These are phyloP conservation scores for Trididemnum miniatum DNA, from an alignment of 23 tunicate genomes.

Conservation along the genomic window DNA sequence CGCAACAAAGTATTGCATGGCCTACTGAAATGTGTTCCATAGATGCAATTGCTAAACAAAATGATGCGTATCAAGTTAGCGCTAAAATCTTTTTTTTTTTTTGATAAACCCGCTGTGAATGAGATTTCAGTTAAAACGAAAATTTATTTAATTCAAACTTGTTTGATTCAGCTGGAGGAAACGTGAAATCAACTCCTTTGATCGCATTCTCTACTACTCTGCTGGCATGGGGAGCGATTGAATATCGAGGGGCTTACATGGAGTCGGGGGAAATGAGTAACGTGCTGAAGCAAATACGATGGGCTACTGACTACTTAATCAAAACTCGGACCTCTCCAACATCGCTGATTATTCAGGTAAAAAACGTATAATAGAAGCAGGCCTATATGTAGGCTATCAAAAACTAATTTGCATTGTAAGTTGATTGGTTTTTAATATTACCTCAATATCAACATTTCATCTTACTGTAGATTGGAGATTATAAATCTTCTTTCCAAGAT, in stretches of 20 bases:
- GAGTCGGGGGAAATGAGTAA: slow-evolving; percentile 47
- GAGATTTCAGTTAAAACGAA: background rate
- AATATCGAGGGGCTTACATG: slow-evolving; percentile 63
- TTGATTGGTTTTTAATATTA: too few species aligned
- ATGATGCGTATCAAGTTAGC: too few species aligned
- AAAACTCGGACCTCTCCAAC: slow-evolving; percentile 43
- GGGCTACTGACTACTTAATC: slow-evolving; percentile 67
- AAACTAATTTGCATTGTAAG: too few species aligned
- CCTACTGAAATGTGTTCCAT: too few species aligned
- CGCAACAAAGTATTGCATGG: too few species aligned
- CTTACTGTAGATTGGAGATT: slow-evolving; percentile 86
- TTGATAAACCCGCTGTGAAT: background rate
- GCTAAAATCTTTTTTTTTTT: background rate
- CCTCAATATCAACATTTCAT: too few species aligned
- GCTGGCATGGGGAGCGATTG: slow-evolving; percentile 90
- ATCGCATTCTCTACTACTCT: slow-evolving; percentile 76
- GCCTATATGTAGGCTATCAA: too few species aligned
- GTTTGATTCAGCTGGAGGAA: slow-evolving; percentile 63
- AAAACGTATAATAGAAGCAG: too few species aligned
- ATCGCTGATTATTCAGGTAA: slow-evolving; percentile 74
- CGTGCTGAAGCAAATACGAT: slow-evolving; percentile 38
- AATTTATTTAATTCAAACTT: background rate
- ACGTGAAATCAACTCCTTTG: slow-evolving; percentile 62
- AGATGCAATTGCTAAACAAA: too few species aligned
- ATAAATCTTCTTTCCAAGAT: slow-evolving; percentile 16